A percentile compares a stretch with the other conserved stretches of the same genome.
Evolutionary conservation across 2,888 invertebrate species (phyloP).

Genomic region (Erebia palarica): DNA sequence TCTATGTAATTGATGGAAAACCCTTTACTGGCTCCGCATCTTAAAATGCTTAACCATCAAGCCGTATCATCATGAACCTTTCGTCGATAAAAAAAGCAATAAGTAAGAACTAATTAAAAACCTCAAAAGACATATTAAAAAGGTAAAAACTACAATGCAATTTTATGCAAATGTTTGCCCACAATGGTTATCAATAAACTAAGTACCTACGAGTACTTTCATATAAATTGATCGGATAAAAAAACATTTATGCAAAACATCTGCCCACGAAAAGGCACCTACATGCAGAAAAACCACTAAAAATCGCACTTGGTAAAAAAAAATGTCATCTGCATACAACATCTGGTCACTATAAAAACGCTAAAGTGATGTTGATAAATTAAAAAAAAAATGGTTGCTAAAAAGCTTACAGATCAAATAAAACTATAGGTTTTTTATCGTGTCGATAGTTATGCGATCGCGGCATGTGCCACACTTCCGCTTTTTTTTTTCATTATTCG

Average conservation of each 20-base stretch:
- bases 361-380: constrained; percentile 50
- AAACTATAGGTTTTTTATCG: constrained; percentile 49
- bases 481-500: constrained; percentile 26
- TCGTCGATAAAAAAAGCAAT: not conserved
- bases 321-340: constrained; percentile 81
- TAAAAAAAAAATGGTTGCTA: constrained; percentile 66
- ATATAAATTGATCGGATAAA: constrained; percentile 19
- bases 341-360: constrained; percentile 75
- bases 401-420: constrained; percentile 66
- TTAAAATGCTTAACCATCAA: too few species aligned
- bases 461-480: constrained; percentile 75
- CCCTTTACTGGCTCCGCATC: too few species aligned
- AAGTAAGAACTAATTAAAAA: not conserved
- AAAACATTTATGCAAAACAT: constrained; percentile 63
- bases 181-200: constrained; percentile 19
- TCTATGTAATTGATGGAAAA: too few species aligned
- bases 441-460: constrained; percentile 55
- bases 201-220: constrained; percentile 26
- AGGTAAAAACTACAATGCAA: not conserved
- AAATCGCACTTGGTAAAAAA: constrained; percentile 72
- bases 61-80: too few species aligned
- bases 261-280: constrained; percentile 68
- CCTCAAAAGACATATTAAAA: not conserved
- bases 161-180: constrained; percentile 1
- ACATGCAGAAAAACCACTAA: constrained; percentile 69